These are phyloP conservation scores for Callospermophilus lateralis DNA, from an alignment of 2,113 vertebrate genomes.

Conservation along the genomic window DNA sequence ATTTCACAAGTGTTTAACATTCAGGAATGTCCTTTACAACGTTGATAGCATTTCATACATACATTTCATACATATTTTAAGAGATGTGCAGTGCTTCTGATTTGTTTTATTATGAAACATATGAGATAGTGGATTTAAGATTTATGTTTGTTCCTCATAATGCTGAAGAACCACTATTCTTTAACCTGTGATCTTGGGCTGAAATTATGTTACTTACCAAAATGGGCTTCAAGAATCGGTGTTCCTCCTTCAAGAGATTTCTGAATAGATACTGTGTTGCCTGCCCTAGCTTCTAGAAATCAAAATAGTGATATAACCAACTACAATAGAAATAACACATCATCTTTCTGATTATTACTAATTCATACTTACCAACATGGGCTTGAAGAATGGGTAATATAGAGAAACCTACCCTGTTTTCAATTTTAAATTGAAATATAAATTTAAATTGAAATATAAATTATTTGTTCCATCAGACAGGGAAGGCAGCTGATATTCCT, in stretches of 20 bases:
- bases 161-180: conserved; percentile 61
- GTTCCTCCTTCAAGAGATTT: neutral
- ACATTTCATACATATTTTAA: conserved; percentile 37
- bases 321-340: neutral
- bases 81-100: neutral
- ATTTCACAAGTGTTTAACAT: conserved; percentile 15
- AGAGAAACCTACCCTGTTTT: conserved; percentile 79
- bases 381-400: conserved; percentile 72
- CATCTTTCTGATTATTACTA: conserved; percentile 15
- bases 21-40: conserved; percentile 9
- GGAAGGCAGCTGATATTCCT: conserved; percentile 65
- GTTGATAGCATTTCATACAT: neutral
- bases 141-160: conserved; percentile 57
- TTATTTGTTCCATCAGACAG: conserved; percentile 68
- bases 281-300: neutral
- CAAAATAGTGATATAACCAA: conserved; percentile 47
- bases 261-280: conserved; percentile 22
- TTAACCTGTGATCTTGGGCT: conserved; percentile 29
- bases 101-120: conserved; percentile 43
- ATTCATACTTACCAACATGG: neutral
- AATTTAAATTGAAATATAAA: conserved; percentile 31
- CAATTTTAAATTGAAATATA: conserved; percentile 22
- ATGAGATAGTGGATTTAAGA: conserved; percentile 69
- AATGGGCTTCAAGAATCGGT: neutral
- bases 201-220: conserved; percentile 69